phyloP scores from a whole-genome alignment of 2,888 invertebrate species.

The Drosophila sordidula region DNA sequence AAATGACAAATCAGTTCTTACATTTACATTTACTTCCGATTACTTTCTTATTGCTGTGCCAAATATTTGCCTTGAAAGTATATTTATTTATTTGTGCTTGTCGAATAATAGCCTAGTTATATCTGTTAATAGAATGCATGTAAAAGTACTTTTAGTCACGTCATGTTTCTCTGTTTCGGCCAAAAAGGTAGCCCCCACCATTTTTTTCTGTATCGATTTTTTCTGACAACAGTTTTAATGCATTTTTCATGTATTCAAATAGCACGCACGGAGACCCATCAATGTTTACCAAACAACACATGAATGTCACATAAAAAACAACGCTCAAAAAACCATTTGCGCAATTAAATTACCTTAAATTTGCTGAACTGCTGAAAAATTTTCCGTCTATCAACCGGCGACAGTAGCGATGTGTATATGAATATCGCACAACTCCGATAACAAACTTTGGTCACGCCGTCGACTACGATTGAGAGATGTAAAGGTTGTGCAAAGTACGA shows the following conservation, averaged over 20 bases:
- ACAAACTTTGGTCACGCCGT: conserved; percentile 7
- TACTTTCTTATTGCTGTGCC: conserved; percentile 47
- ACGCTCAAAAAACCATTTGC: conserved; percentile 25
- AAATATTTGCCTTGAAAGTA: conserved; percentile 38
- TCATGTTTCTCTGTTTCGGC: conserved; percentile 58
- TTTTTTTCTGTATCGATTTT: conserved; percentile 71
- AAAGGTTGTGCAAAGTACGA: too few relatives aligned
- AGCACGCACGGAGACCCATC: conserved; percentile 36
- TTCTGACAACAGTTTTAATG: conserved; percentile 37
- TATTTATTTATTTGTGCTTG: conserved; percentile 74
- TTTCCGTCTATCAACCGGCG: conserved; percentile 62
- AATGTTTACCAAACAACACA: conserved; percentile 9
- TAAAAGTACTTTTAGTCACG: conserved; percentile 79
- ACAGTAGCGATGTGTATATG: conserved; percentile 54
- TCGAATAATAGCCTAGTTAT: conserved; percentile 70
- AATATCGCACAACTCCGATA: conserved; percentile 45
- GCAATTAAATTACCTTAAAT: conserved; percentile 55
- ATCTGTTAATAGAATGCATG: conserved; percentile 66
- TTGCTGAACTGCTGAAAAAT: conserved; percentile 43
- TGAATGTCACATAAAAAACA: conserved; percentile 12
- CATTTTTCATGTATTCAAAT: conserved; percentile 42
- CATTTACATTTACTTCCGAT: conserved; percentile 65
- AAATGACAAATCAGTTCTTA: conserved; percentile 59
- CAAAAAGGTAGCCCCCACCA: conserved; percentile 58
- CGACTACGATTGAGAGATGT: background rate